Base-by-base conservation (phyloP, 1,140 invertebrate species). In the Patella vulgata region DNA sequence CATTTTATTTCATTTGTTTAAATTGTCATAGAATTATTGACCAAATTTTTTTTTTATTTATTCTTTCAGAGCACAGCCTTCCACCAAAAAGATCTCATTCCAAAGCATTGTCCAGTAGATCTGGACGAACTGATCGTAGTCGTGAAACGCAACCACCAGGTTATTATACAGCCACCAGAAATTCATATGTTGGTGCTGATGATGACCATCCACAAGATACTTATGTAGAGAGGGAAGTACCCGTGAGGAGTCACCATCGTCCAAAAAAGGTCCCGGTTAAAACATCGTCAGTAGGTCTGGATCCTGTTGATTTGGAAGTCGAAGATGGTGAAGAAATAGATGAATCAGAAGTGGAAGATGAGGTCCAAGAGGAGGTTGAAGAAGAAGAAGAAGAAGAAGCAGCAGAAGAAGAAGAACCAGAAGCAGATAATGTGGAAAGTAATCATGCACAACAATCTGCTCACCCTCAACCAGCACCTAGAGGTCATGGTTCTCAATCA, bases 161-260 rank as follows among this genome's bases (percentile, higher is more conserved):
- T 30, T 54, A 40, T 17, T 47, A 19, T 30, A 46, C 46, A 21
- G 27, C 47, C 3, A 30, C 46, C 33, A 59, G 70, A 39, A 46
- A 61, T 27, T 70, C 71, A 23, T 70, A 50, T 54, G 65, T 70
- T 12, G 64, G 70, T 54, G 62, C 61, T 14, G 68, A 67, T 33
- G 71, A 73, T 58, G 68, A 73, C 52, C 67, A 70, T 39, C 68
- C 71, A 14, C 71, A 73, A 50, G 71, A 70, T 14, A 36, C 6
- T 14, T 8, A 8, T 5, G 14, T 19, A 47, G 42, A 21, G n/a
- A 14, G 21, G n/a, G 36, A 11, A 57, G 42, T 21, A 23, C 48
- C 2, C 40, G 53, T 12, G 25, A 6, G 21, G 47, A 63, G 43
- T 27, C 55, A 21, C 14, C 33, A 36, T 36, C 5, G 14, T 5